Conservation (phyloP, 2,888 invertebrate genomes). For the Hermodice carunculata region DNA sequence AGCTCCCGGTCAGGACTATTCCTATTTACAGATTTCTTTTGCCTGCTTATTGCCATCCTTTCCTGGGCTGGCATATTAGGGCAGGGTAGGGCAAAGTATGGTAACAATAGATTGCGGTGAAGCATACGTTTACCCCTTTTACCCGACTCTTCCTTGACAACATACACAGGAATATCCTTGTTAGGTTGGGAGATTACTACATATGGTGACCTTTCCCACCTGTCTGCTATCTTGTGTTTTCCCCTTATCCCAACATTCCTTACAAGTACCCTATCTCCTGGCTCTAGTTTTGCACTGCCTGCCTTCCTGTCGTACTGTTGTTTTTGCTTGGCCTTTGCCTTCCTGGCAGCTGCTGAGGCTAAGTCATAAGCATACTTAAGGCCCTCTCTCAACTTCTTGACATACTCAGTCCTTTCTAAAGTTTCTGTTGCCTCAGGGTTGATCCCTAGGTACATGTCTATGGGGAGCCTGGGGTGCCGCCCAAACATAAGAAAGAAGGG, state of each 20-base stretch:
- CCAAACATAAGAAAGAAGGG: conserved; percentile 34
- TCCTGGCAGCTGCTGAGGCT: neutral
- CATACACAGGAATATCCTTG: too few relatives aligned
- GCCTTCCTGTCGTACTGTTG: conserved; percentile 20
- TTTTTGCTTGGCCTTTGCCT: conserved; percentile 8
- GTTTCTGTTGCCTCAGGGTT: neutral
- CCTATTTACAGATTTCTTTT: too few relatives aligned
- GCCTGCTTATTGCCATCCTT: too few relatives aligned
- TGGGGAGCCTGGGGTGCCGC: conserved; percentile 14
- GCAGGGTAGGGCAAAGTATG: too few relatives aligned
- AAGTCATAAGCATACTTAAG: conserved; percentile 14
- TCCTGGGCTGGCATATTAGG: too few relatives aligned
- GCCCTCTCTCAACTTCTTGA: conserved; percentile 13
- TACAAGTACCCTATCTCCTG: conserved; percentile 25
- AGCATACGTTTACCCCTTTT: too few relatives aligned
- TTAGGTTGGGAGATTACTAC: too few relatives aligned
- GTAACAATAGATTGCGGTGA: too few relatives aligned
- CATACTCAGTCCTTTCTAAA: neutral
- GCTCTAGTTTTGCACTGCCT: conserved; percentile 12
- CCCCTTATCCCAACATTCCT: conserved; percentile 20
- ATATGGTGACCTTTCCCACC: conserved; percentile 13
- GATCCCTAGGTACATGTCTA: conserved; percentile 16
- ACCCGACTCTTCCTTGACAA: too few relatives aligned
- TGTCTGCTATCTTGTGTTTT: conserved; percentile 29
- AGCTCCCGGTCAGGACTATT: too few relatives aligned